A percentile compares a stretch with the other conserved stretches of the same genome.
These are phyloP conservation scores for Gadus chalcogrammus DNA, from an alignment of 2,113 vertebrate genomes.

Conservation along the genomic window DNA sequence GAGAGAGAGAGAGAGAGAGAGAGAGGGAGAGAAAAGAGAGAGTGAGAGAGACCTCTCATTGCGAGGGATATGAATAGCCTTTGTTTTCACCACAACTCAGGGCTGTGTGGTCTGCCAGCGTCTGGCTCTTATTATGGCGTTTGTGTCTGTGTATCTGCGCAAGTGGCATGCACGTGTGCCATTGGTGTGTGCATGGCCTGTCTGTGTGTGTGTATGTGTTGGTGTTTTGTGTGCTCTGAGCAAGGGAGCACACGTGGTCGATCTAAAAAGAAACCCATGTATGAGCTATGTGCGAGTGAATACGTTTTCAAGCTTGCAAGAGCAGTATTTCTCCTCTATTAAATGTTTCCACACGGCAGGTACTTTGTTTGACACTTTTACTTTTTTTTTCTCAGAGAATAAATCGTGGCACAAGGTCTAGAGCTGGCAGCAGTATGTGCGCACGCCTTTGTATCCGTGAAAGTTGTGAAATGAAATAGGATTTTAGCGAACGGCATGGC, in stretches of 20 bases:
- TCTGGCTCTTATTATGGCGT: slow-evolving; percentile 81
- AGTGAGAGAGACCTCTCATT: slow-evolving; percentile 71
- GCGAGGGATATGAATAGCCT: slow-evolving; percentile 78
- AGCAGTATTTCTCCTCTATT: slow-evolving; percentile 35
- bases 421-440: slow-evolving; percentile 49
- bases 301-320: slow-evolving; percentile 45
- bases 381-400: slow-evolving; percentile 32
- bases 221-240: slow-evolving; percentile 23
- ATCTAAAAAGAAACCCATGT: slow-evolving; percentile 30
- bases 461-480: slow-evolving; percentile 75
- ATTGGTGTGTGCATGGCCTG: slow-evolving; percentile 38
- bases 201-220: slow-evolving; percentile 30
- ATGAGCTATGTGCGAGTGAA: slow-evolving; percentile 38
- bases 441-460: slow-evolving; percentile 65
- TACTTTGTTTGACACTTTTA: slow-evolving; percentile 46
- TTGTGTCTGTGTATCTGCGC: slow-evolving; percentile 70
- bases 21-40: slow-evolving; percentile 48
- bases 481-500: slow-evolving; percentile 68
- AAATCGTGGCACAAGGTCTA: slow-evolving; percentile 53
- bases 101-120: slow-evolving; percentile 75
- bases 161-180: slow-evolving; percentile 67
- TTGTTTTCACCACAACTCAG: slow-evolving; percentile 77
- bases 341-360: slow-evolving; percentile 46
- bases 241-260: slow-evolving; percentile 11
- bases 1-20: slow-evolving; percentile 10